Evolutionary conservation across 2,113 vertebrate genomes (phyloP).

Genomic region (Larimichthys polyactis): DNA sequence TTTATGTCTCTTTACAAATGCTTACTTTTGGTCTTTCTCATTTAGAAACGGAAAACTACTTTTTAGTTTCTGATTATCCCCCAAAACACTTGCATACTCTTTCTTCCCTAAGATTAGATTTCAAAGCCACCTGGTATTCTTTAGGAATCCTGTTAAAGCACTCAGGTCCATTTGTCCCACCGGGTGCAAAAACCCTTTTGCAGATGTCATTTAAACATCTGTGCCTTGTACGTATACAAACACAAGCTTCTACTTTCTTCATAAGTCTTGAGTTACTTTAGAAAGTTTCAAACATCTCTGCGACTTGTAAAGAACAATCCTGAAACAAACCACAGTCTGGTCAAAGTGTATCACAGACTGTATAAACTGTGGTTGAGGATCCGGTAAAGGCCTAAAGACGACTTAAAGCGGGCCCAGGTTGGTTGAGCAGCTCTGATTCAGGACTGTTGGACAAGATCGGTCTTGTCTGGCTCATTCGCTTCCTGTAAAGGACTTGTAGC

Average conservation of each 20-base stretch:
- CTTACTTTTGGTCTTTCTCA: background rate
- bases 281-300: background rate
- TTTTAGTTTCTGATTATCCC: background rate
- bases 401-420: slow-evolving; percentile 17
- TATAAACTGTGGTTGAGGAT: slow-evolving; percentile 59
- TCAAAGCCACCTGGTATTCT: slow-evolving; percentile 16
- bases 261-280: background rate
- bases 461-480: slow-evolving; percentile 52
- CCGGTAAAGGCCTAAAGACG: background rate
- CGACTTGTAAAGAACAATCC: background rate
- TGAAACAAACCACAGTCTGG: slow-evolving; percentile 17
- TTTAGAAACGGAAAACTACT: background rate
- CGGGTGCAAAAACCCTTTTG: background rate
- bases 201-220: background rate
- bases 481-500: slow-evolving; percentile 61
- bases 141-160: background rate
- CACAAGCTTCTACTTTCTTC: background rate
- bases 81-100: no score
- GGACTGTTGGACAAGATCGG: slow-evolving; percentile 42
- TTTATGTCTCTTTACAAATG: no score
- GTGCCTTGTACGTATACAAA: background rate
- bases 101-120: background rate
- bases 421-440: slow-evolving; percentile 63
- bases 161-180: background rate
- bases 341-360: slow-evolving; percentile 3